Percentiles rank a stretch among this genome's conserved stretches.
Evolutionary conservation across 2,888 invertebrate species (phyloP).

Genomic region (Graphium colonna): DNA sequence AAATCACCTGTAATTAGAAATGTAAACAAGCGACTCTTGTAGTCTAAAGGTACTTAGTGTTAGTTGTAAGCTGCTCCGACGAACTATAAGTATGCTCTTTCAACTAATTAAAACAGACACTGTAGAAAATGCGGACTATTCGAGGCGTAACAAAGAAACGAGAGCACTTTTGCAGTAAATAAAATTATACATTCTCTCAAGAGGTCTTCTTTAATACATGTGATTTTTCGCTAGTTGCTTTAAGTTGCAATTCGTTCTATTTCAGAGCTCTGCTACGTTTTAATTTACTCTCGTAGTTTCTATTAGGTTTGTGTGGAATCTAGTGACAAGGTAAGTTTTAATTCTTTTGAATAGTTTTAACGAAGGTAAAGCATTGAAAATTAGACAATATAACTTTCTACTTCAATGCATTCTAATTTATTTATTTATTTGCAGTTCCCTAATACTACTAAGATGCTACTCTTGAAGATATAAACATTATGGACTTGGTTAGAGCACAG

Average conservation of each 20-base stretch:
- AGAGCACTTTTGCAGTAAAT: conserved; percentile 53
- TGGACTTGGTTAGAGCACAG: too few species aligned
- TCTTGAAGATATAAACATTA: too few species aligned
- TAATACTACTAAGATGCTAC: too few species aligned
- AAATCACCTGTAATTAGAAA: conserved; percentile 29
- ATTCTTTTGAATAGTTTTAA: too few species aligned
- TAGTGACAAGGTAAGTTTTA: too few species aligned
- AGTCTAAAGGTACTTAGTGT: conserved; percentile 25
- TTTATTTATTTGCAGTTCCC: too few species aligned
- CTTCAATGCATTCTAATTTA: too few species aligned
- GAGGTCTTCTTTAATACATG: conserved; percentile 9
- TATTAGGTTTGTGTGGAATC: too few species aligned
- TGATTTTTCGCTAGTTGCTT: conserved; percentile 1
- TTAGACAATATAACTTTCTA: too few species aligned
- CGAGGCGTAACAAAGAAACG: conserved; percentile 40
- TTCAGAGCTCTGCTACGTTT: neutral
- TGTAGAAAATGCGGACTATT: conserved; percentile 38
- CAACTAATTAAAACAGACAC: conserved; percentile 69
- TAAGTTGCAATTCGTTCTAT: neutral
- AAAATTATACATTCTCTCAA: conserved; percentile 47
- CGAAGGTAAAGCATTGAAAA: too few species aligned
- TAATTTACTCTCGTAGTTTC: neutral
- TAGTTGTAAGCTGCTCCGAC: conserved; percentile 45
- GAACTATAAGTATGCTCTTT: conserved; percentile 62
- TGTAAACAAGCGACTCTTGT: conserved; percentile 38